Evolutionary conservation across 2,888 invertebrate species (phyloP).

Genomic region (Drosophila incognita): DNA sequence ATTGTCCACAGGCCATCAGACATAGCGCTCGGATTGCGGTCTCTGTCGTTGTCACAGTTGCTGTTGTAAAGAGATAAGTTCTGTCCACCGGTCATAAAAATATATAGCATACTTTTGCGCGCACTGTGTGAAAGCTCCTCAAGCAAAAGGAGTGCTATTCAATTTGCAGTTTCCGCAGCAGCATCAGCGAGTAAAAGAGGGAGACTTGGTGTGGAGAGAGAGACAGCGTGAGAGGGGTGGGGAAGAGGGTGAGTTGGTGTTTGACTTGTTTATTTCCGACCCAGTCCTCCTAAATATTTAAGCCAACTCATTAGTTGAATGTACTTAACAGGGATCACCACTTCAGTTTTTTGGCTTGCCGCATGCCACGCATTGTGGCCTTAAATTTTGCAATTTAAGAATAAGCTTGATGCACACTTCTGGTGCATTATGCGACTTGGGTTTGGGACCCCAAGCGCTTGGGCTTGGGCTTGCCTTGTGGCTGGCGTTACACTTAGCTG

Average conservation of each 20-base stretch:
- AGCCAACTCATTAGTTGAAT: conserved; percentile 63
- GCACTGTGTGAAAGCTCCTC: background rate
- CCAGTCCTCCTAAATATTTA: conserved; percentile 50
- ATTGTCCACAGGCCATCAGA: conserved; percentile 27
- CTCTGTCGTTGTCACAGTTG: conserved; percentile 2
- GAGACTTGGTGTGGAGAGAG: background rate
- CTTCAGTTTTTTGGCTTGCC: background rate
- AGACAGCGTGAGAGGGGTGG: background rate
- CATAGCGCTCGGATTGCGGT: conserved; percentile 45
- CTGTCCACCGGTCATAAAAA: conserved; percentile 46
- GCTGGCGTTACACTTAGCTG: conserved; percentile 68
- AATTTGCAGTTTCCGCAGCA: conserved; percentile 31
- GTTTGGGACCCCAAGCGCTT: conserved; percentile 12
- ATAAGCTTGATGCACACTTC: conserved; percentile 21
- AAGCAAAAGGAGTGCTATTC: conserved; percentile 18
- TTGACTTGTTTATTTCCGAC: conserved; percentile 20
- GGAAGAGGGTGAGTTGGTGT: background rate
- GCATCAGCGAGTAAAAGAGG: background rate
- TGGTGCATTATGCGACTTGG: conserved; percentile 47
- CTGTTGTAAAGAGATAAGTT: conserved; percentile 38
- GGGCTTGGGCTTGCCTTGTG: conserved; percentile 42
- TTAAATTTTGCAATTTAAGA: conserved; percentile 30
- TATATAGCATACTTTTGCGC: conserved; percentile 54
- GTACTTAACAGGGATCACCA: conserved; percentile 10
- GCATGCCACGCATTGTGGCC: conserved; percentile 45